Base-by-base conservation (phyloP, 2,888 invertebrate species). In the Sepioteuthis lessoniana region DNA sequence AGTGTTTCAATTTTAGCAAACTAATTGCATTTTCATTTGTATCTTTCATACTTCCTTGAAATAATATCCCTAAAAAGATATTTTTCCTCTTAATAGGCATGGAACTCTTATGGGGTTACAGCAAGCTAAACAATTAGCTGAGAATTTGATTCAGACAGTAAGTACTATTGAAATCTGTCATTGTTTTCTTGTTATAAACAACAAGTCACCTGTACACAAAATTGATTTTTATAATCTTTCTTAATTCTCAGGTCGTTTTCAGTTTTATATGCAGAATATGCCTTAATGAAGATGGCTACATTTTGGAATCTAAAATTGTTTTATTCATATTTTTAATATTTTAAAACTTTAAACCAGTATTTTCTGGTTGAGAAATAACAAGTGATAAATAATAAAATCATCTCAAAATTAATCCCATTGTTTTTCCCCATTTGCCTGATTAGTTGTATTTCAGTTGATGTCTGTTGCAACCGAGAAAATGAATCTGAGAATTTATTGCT, bases 131-230 rank as follows among this genome's bases (percentile, higher is more conserved):
- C 98, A 98, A 95, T 97, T 98, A 94, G 98, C 98, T 31, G 98
- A 98, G 96, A 98, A 98, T 97, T 97, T 98, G 93, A 98, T 98
- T 95, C 98, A 98, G 97, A 98, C 98, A 13, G 98, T 98, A 97
- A 96, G 97, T 96, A 76, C 2, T n/a, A 76, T 76, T 76, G 10
- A 35, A n/a, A n/a, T 76, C n/a, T 35, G n/a, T 35, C 13, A 35
- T 35, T 76, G 16, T 28, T 60, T 60, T 28, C 28, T 60, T 60
- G 7, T 47, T 47, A 25, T 55, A 55, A 55, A 55, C 55, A 25
- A 25, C 25, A 55, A 55, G 16, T 76, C n/a, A 76, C 13, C n/a
- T 55, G 28, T 55, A 55, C 55, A 25, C 2, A 76, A 76, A n/a
- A 76, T 76, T 76, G 76, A 76, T 76, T n/a, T 76, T n/a, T 35